Conservation (phyloP, 2,888 invertebrate genomes). For the Phortica magna region DNA sequence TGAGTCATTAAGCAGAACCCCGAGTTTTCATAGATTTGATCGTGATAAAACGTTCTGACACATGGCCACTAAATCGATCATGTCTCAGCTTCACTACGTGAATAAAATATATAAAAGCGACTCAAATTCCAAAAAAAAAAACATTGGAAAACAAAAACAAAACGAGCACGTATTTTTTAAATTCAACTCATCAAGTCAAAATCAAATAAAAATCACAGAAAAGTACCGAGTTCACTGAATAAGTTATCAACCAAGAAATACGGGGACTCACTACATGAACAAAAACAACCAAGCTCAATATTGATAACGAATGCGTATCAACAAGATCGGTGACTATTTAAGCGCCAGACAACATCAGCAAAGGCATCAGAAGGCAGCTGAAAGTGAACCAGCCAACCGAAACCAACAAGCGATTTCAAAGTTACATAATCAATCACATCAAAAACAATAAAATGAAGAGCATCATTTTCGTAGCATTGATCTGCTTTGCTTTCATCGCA, state of each 20-base stretch:
- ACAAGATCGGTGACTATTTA: neutral
- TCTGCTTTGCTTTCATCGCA: constrained; percentile 40
- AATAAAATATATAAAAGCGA: too few relatives aligned
- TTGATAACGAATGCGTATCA: neutral
- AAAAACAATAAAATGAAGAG: constrained; percentile 42
- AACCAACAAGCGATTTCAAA: neutral
- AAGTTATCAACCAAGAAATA: neutral
- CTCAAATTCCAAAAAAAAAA: too few relatives aligned
- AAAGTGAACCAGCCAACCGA: neutral
- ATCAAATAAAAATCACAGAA: neutral
- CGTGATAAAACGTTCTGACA: too few relatives aligned
- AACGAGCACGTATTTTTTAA: too few relatives aligned
- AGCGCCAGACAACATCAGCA: neutral
- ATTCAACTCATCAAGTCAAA: neutral
- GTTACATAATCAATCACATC: too few relatives aligned
- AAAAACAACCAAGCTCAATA: neutral
- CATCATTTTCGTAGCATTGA: constrained; percentile 37
- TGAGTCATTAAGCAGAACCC: too few relatives aligned
- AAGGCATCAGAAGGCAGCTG: constrained; percentile 14
- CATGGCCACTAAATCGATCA: too few relatives aligned
- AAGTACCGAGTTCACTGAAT: neutral
- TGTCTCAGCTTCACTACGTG: too few relatives aligned
- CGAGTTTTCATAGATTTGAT: too few relatives aligned
- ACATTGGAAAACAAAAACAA: too few relatives aligned
- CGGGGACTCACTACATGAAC: neutral